Base-by-base conservation (phyloP, 2,113 vertebrate species). In the Mastomys natalensis region DNA sequence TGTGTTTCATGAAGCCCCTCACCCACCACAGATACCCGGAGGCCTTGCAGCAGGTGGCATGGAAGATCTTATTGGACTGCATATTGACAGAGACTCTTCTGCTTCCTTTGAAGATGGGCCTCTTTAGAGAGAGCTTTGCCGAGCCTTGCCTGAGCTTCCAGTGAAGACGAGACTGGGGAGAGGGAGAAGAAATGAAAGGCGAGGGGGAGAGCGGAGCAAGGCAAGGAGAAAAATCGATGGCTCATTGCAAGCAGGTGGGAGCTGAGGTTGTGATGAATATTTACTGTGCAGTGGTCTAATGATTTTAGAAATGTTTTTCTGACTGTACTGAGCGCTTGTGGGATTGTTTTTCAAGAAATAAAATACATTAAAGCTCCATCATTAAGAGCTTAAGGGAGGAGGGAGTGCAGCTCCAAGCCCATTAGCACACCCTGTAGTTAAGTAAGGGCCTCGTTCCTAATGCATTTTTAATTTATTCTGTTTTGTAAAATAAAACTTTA, bases 261-360 rank as follows among this genome's bases (percentile, higher is more conserved):
- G 94, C 96, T 97, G 97, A n/a, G 68, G 96, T 89, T 85, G 96
- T 97, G 95, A 98, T 97, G 97, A 98, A 98, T 98, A 98, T 98
- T 98, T 98, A 98, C 98, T 43, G 77, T 70, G 74, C 86, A 96
- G 95, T 0, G 10, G 78, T 97, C 96, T 97, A 98, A 51, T 53
- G 97, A 98, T 98, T 97, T 97, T 88, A 97, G 97, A 97, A 92
- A 73, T 97, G 96, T 97, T 98, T 98, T 97, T 98, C 94, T 53
- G 43, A 96, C 96, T 87, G 96, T 98, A 95, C 84, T 31, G 26
- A 96, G 96, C 64, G 21, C 98, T 97, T 96, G 92, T 89, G 98
- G 98, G 97, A 98, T 96, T 78, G 91, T 98, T 98, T 98, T 98
- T 98, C 95, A 98, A 98, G 97, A 98, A 98, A 98, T 98, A 98